Evolutionary conservation across 1,140 invertebrate genomes (phyloP), one percentile per base, ranked within the genome.

Genomic region (Augochlora pura): DNA sequence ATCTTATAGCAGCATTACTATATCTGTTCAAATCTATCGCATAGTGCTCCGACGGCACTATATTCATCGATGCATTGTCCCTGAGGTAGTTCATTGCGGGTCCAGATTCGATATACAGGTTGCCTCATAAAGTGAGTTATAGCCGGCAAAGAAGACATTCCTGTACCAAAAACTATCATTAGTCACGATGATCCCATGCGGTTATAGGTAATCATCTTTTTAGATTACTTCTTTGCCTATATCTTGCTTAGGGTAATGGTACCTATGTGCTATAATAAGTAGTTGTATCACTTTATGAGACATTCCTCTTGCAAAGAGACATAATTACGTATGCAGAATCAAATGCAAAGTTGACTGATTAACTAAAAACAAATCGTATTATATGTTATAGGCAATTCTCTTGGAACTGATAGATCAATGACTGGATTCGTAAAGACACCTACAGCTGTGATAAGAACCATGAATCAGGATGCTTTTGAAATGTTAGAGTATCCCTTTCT

Each of bases 401-500:
- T 96, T 77, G 95, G 95, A 9, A 94, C 95, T 85, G 94, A 95
- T 68, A 91, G 92, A 84, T 94, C 94, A 23, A 88, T 90, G 80
- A 86, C 89, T 69, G 85, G 93, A 75, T 85, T 89, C 21, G 23
- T 93, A 77, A 91, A 90, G 81, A 88, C 91, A 25, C 88, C 91
- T 5, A 88, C 94, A 9, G 94, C 94, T 80, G 91, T 95, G 81
- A 89, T 95, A 75, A 92, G 94, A 66, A 94, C 94, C 1, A 94
- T 96, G 94, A 95, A 95, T 90, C 94, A 95, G 82, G 96, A 96
- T 72, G 95, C 94, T 67, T 91, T 96, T 82, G 97, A 97, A 86
- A 96, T 97, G 95, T 91, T 98, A 85, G 98, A 99, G 91, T 99
- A 98, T 93, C 98, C 98, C 0, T 99, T 99, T 89, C 94, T 99